Conservation (phyloP, 1,140 invertebrate genomes). For the Reticulitermes speratus region DNA sequence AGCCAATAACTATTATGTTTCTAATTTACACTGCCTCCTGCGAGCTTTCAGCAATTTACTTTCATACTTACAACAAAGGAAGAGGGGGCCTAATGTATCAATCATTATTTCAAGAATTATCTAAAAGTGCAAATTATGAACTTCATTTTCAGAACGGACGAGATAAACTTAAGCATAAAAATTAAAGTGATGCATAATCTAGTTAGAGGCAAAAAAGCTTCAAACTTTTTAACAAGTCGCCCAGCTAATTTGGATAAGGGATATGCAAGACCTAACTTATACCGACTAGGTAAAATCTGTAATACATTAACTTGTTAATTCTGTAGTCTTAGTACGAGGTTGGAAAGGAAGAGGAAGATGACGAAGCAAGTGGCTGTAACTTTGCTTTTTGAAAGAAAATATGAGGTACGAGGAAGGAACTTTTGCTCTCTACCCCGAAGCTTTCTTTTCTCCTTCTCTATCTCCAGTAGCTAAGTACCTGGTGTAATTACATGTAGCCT, state of each 20-base stretch:
- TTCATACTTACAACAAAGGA: not conserved
- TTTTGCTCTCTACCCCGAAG: not conserved
- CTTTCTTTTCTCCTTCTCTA: not conserved
- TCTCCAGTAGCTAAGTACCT: not conserved
- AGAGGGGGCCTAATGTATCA: not conserved
- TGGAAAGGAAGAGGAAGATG: not conserved
- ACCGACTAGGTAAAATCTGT: constrained; percentile 15
- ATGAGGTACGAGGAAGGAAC: not conserved
- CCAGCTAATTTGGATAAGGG: not conserved
- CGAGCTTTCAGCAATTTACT: not conserved
- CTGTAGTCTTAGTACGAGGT: not conserved
- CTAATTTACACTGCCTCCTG: not conserved
- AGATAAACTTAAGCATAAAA: constrained; percentile 2
- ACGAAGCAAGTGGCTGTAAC: not conserved
- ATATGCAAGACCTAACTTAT: not conserved
- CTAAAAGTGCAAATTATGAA: not conserved
- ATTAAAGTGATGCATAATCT: not conserved
- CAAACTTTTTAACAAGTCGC: constrained; percentile 8
- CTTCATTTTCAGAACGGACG: not conserved
- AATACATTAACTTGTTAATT: constrained; percentile 11
- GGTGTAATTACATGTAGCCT: not conserved
- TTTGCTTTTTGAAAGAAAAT: constrained; percentile 11
- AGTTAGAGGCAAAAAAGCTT: not conserved
- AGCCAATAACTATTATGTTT: not conserved
- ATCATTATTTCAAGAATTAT: not conserved